Base-by-base conservation (phyloP, 2,113 vertebrate species). In the Sylvietta virens region DNA sequence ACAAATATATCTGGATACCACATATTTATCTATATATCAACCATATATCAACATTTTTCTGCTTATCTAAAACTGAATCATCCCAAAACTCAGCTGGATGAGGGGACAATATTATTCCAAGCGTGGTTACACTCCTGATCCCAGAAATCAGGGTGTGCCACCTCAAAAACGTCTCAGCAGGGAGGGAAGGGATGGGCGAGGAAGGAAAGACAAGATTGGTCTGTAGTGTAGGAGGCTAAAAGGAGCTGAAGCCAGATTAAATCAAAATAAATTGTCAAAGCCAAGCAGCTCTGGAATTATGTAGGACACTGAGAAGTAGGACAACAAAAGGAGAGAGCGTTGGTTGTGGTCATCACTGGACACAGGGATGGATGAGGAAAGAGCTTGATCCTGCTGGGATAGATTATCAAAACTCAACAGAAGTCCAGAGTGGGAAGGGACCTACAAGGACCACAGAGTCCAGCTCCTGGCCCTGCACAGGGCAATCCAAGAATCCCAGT, bases 361-460 rank as follows among this genome's bases (percentile, higher is more conserved):
- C 26, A 19, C 1, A 3, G 2, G 40, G 50, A 51, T 27, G 37
- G 40, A 5, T 51, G 30, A 35, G 37, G 67, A 86, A 57, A 10
- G 53, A 88, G 13, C 8, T 24, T 31, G 5, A 3, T 65, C 37
- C 48, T 48, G 1, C 39, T 48, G 26, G 45, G 48, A 47, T 44
- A 30, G 19, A 31, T 10, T 51, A 35, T 17, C 18, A 61, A 58
- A 47, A 10, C 13, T 72, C 22, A 30, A 12, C 28, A 33, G 4
- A 73, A 24, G 23, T 3, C 33, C 60, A 21, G 53, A 26, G 28
- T 0, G n/a, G 69, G 37, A 66, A 66, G 15, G 13, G 28, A 60
- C 3, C 5, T 18, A 5, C 23, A n/a, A 51, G 16, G 37, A 45
- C 45, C 28, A 39, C 10, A 0, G 1, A 35, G 12, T 18, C 16